phyloP scores from a whole-genome alignment of 2,113 vertebrate species.

The Scomber japonicus region DNA sequence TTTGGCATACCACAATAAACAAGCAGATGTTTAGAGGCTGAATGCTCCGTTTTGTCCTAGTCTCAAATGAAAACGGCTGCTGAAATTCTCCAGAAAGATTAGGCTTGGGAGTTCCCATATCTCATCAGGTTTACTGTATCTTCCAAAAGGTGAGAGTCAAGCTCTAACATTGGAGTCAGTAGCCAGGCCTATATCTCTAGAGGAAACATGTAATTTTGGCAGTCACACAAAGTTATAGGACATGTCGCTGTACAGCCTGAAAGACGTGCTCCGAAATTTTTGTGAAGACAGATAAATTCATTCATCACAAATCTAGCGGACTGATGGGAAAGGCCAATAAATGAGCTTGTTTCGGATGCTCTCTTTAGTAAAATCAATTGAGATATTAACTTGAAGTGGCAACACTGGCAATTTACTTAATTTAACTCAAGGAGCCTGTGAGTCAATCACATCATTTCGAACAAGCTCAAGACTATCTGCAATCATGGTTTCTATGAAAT shows the following conservation, averaged over 20 bases:
- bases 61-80: constrained; percentile 62
- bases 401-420: constrained; percentile 28
- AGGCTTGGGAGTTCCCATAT: constrained; percentile 68
- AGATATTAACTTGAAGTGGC: constrained; percentile 45
- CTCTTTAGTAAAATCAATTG: constrained; percentile 25
- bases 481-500: constrained; percentile 8
- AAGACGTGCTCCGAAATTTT: neutral
- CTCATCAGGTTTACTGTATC: constrained; percentile 66
- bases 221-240: constrained; percentile 33
- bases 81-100: constrained; percentile 70
- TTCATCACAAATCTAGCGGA: constrained; percentile 28
- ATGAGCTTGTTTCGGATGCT: constrained; percentile 9
- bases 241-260: constrained; percentile 18
- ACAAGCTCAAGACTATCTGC: constrained; percentile 2
- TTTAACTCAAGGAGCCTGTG: constrained; percentile 22
- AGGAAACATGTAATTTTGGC: constrained; percentile 41
- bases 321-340: constrained; percentile 8
- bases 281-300: neutral
- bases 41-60: constrained; percentile 61
- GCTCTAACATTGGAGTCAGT: constrained; percentile 34
- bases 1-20: constrained; percentile 43
- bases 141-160: constrained; percentile 52
- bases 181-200: constrained; percentile 21
- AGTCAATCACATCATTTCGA: constrained; percentile 28
- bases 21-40: constrained; percentile 78